phyloP scores from a whole-genome alignment of 2,113 vertebrate species.

The Pedetes capensis region DNA sequence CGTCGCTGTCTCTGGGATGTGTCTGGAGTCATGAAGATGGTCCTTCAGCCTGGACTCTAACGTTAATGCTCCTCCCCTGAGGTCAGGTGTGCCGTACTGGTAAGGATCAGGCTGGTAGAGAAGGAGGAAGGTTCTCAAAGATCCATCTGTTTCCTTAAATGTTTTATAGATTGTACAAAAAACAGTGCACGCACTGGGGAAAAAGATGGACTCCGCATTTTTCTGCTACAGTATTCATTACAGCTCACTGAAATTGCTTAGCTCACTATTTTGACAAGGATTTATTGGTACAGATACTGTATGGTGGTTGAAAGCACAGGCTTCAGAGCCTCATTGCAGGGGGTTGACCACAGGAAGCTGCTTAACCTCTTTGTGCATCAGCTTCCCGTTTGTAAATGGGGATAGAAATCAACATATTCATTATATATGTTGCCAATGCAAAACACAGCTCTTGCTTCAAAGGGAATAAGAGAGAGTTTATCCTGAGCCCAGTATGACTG shows the following conservation, averaged over 20 bases:
- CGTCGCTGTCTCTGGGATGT: neutral
- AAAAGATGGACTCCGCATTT: neutral
- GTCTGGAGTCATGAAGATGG: fast-evolving
- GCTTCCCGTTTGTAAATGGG: neutral
- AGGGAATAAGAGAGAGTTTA: too few species aligned
- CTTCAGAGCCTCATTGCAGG: neutral
- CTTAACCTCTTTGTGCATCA: neutral
- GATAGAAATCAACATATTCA: neutral
- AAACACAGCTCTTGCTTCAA: too few species aligned
- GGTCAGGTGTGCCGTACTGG: neutral
- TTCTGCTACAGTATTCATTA: neutral
- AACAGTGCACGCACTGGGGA: neutral
- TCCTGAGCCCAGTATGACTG: too few species aligned
- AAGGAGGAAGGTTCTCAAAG: neutral
- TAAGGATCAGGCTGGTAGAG: neutral
- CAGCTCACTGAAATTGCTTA: neutral
- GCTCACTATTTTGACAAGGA: neutral
- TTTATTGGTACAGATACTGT: neutral
- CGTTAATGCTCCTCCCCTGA: fast-evolving
- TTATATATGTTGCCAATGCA: too few species aligned
- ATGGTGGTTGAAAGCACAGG: neutral
- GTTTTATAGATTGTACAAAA: neutral
- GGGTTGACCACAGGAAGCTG: neutral
- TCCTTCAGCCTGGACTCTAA: neutral
- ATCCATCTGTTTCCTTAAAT: neutral